phyloP scores from a whole-genome alignment of 1,140 invertebrate genomes.

The Tetramorium parvispinum region DNA sequence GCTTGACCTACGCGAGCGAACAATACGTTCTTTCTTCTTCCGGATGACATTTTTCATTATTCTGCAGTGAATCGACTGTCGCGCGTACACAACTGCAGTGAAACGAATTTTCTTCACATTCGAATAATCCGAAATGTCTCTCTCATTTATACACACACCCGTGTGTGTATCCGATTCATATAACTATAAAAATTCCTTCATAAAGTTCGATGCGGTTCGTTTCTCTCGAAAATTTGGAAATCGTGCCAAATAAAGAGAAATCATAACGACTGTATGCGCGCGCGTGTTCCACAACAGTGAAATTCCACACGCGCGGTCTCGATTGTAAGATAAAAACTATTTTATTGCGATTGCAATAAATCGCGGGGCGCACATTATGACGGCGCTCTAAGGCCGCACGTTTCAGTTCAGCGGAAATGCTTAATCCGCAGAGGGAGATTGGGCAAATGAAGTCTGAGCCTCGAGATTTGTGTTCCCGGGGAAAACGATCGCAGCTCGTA shows the following conservation, averaged over 20 bases:
- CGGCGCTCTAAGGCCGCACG: conserved; percentile 3
- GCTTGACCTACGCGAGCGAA: neutral
- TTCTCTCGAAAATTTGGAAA: conserved; percentile 19
- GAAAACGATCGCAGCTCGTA: neutral
- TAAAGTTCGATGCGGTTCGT: conserved; percentile 40
- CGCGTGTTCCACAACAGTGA: neutral
- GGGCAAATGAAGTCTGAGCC: conserved; percentile 28
- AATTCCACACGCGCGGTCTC: neutral
- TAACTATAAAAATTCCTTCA: conserved; percentile 45
- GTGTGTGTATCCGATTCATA: neutral
- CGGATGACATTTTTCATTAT: conserved; percentile 31
- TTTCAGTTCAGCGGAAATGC: conserved; percentile 3
- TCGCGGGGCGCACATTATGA: neutral
- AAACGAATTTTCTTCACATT: conserved; percentile 38
- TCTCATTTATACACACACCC: neutral
- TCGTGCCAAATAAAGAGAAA: conserved; percentile 22
- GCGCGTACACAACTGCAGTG: neutral
- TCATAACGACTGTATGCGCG: neutral
- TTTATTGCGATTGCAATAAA: conserved; percentile 29
- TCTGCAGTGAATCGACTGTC: conserved; percentile 12
- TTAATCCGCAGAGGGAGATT: conserved; percentile 17
- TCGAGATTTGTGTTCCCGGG: conserved; percentile 41
- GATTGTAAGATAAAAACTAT: conserved; percentile 54
- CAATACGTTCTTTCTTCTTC: neutral
- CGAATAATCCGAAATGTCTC: conserved; percentile 18